Base-by-base conservation (phyloP, 2,888 invertebrate species). In the Eupithecia centaureata region DNA sequence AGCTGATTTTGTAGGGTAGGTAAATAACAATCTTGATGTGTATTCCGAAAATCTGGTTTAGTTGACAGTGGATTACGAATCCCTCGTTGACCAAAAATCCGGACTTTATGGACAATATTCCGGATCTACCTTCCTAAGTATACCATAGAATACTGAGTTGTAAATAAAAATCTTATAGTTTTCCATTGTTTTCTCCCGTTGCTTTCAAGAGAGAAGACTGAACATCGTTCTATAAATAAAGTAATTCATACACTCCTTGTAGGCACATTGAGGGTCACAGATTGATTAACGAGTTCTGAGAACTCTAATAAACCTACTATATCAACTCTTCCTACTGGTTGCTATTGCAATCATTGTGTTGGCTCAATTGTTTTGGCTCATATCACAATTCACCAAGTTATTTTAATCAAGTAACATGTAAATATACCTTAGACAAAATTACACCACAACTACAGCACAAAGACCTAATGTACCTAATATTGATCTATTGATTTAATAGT, bases 241-340 rank as follows among this genome's bases (percentile, higher is more conserved):
- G 47, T 22, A 47, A 47, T 18, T 22, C 47, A 22, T 42, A 22
- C 22, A 18, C 47, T 47, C 42, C 18, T 38, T 1, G 38, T n/a
- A 38, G 22, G 22, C 10, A 47, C 42, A 18, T 18, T 35, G 61
- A 62, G 33, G 61, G 58, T 58, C 58, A 59, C 42, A 35, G 47
- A 47, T 47, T 47, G 47, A 47, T 47, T 22, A 47, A 47, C 47
- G 47, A 47, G 47, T 22, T 47, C 47, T 2, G 12, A 47, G 47
- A 47, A 47, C 47, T 47, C 47, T 22, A 38, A 18, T 18, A 18
- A n/a, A n/a, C n/a, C n/a, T 42, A 42, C 42, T 22, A 8, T 47
- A 22, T 22, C 22, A 47, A 47, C 47, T 47, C 47, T 22, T 10
- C 22, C 22, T 12, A 47, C 47, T 47, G 47, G 47, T 22, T 47